Conservation (phyloP, 1,140 invertebrate genomes). For the Apis cerana region DNA sequence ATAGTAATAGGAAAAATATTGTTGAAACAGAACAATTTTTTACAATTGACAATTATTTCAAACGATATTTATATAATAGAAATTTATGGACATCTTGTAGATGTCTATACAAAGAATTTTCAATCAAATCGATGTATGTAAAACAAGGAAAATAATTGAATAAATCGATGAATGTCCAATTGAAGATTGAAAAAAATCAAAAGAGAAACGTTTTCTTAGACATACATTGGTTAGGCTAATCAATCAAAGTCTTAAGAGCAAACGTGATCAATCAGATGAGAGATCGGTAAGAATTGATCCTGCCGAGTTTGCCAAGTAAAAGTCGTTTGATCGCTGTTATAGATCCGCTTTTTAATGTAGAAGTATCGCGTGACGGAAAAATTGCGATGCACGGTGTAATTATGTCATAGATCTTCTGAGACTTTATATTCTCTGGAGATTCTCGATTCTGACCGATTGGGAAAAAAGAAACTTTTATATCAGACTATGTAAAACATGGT, state of each 20-base stretch:
- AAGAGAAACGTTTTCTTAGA: background rate
- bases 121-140: background rate
- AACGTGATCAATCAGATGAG: background rate
- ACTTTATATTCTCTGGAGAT: slow-evolving; percentile 1
- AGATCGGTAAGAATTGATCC: background rate
- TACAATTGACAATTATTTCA: too few relatives aligned
- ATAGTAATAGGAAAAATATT: too few relatives aligned
- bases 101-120: too few relatives aligned
- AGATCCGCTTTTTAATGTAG: slow-evolving; percentile 1
- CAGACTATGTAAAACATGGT: too few relatives aligned
- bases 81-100: too few relatives aligned
- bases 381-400: slow-evolving; percentile 15
- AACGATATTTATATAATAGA: too few relatives aligned
- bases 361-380: slow-evolving; percentile 18
- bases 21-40: too few relatives aligned
- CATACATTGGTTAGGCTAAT: background rate
- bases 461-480: background rate
- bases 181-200: background rate
- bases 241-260: background rate
- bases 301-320: background rate
- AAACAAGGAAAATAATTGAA: background rate
- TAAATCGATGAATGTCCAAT: background rate
- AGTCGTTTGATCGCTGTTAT: slow-evolving; percentile 5
- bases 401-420: slow-evolving; percentile 31
- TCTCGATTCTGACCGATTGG: background rate